Percentiles rank a stretch among this genome's conserved stretches.
Conservation (phyloP, 2,113 vertebrate species). For the Spea bombifrons region DNA sequence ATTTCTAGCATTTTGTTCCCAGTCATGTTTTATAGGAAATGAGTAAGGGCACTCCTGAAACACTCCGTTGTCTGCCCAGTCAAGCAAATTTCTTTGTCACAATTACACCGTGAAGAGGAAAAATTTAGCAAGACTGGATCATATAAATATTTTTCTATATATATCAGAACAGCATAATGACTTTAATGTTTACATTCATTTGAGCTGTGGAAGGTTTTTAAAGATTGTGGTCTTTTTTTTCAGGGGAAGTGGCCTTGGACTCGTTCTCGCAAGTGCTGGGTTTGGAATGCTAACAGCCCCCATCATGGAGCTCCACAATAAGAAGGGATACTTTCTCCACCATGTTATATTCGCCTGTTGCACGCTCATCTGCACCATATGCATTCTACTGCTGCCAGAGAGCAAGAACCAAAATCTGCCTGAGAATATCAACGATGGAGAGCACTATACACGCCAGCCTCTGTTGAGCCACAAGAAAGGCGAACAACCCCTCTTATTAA, state of each 20-base stretch:
- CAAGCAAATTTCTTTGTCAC: too few relatives aligned
- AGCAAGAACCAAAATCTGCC: slow-evolving; percentile 87
- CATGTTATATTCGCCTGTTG: slow-evolving; percentile 97
- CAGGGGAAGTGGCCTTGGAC: slow-evolving; percentile 89
- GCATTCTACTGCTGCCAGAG: slow-evolving; percentile 92
- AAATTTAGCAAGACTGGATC: too few relatives aligned
- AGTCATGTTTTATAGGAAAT: too few relatives aligned
- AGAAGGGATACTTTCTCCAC: slow-evolving; percentile 97
- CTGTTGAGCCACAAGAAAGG: slow-evolving; percentile 81
- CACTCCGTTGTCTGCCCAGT: too few relatives aligned
- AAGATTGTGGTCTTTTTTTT: background rate
- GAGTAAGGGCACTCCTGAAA: too few relatives aligned
- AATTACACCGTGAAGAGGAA: too few relatives aligned
- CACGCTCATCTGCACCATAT: slow-evolving; percentile 97
- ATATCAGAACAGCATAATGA: too few relatives aligned
- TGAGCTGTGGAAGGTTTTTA: too few relatives aligned
- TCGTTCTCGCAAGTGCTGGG: slow-evolving; percentile 91
- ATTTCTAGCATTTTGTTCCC: too few relatives aligned
- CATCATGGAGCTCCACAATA: slow-evolving; percentile 98
- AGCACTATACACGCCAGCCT: slow-evolving; percentile 86
- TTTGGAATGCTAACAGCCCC: slow-evolving; percentile 94
- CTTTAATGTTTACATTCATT: too few relatives aligned
- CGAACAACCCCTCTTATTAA: slow-evolving; percentile 89
- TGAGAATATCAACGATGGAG: slow-evolving; percentile 85
- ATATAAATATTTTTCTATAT: too few relatives aligned